These are phyloP conservation scores for Condylostylus longicornis DNA, from an alignment of 1,140 invertebrate species.

Conservation along the genomic window DNA sequence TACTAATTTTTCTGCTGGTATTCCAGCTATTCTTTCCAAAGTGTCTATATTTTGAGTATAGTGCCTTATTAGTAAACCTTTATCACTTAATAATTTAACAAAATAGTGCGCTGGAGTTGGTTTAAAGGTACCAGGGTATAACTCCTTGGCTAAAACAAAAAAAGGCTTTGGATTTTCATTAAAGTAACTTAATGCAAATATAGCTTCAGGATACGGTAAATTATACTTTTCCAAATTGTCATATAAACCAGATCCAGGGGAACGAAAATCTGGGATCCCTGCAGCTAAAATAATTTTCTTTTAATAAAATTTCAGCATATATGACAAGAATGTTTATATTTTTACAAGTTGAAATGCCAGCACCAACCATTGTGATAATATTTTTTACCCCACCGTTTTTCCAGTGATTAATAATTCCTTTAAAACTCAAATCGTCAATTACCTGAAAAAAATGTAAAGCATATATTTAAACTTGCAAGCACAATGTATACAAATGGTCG, in stretches of 20 bases:
- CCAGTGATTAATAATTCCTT: conserved; percentile 57
- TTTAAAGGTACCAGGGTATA: conserved; percentile 68
- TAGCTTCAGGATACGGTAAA: conserved; percentile 84
- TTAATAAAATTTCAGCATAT: not conserved
- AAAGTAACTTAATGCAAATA: conserved; percentile 83
- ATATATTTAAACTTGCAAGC: too few species aligned
- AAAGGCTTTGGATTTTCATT: conserved; percentile 70
- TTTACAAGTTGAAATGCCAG: conserved; percentile 88
- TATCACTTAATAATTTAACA: conserved; percentile 61
- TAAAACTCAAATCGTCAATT: conserved; percentile 41
- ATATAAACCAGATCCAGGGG: conserved; percentile 81
- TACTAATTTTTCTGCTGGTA: conserved; percentile 70
- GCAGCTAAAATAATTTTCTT: conserved; percentile 50
- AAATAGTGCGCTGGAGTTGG: conserved; percentile 77
- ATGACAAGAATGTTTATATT: conserved; percentile 14
- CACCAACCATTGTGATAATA: conserved; percentile 83
- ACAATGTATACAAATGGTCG: too few species aligned
- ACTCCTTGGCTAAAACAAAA: conserved; percentile 68
- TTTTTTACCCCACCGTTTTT: conserved; percentile 63
- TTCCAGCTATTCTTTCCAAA: conserved; percentile 72
- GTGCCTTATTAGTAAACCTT: conserved; percentile 63
- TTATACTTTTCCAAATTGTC: conserved; percentile 84
- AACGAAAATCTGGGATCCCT: conserved; percentile 88
- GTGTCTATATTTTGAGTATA: conserved; percentile 94
- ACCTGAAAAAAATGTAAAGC: conserved; percentile 34